Evolutionary conservation across 1,140 invertebrate genomes (phyloP), one percentile per base, ranked within the genome.

Genomic region (Solen grandis): DNA sequence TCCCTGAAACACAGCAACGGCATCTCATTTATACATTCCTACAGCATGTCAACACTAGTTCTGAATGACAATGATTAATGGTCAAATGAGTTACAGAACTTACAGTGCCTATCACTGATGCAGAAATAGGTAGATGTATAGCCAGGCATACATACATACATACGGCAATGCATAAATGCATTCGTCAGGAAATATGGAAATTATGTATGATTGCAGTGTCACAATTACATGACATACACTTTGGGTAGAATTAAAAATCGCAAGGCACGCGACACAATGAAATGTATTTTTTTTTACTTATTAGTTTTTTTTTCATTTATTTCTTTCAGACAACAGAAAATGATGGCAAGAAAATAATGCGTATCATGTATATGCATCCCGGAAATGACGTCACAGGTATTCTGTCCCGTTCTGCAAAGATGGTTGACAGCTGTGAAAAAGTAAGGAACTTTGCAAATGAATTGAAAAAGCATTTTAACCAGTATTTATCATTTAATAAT

Each of bases 371-470:
- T 57, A 19, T 46, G 27, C 63, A 78, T 60, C 46, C 75, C 14
- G 75, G 75, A 10, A 60, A 55, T 59, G 75, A 78, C 35, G 65
- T 78, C 0, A 78, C 60, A 19, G 75, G 75, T 31, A 27, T 78
- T 5, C 4, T 78, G 0, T 68, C 63, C 0, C 50, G 75, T 19
- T 78, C 62, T 10, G 65, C 68, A 54, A 78, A 78, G 38, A 59
- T 78, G 19, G 75, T 78, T 3, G 54, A 78, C 33, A 57, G 60
- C 13, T 78, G 75, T 60, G 75, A 78, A 69, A 68, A 78, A 65
- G 75, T 78, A 41, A 5, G 1, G n/a, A n/a, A n/a, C n/a, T n/a
- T n/a, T n/a, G n/a, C n/a, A n/a, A n/a, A n/a, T n/a, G n/a, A n/a
- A n/a, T n/a, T n/a, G n/a, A n/a, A n/a, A n/a, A n/a, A n/a, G n/a